Evolutionary conservation across 2,797 vertebrate species (phyloP).

Genomic region (Pantherophis vulpinus): DNA sequence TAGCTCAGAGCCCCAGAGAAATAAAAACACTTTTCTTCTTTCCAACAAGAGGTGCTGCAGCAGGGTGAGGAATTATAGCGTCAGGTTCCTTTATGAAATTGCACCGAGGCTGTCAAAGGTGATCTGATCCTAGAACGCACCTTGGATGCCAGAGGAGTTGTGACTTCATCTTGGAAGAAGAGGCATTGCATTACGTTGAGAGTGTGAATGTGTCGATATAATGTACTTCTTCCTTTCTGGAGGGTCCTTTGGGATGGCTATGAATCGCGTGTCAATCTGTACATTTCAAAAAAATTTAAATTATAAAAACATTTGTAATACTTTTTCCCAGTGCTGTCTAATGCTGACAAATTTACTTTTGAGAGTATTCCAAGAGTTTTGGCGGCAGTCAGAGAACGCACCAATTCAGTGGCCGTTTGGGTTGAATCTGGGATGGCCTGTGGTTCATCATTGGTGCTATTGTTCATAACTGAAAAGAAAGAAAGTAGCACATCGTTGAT

Average conservation of each 20-base stretch:
- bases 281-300: not conserved
- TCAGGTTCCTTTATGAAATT: not conserved
- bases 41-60: not conserved
- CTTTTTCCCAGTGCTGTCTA: not conserved
- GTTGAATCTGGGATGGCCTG: not conserved
- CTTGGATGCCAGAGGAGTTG: not conserved
- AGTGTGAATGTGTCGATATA: not conserved
- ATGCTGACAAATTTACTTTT: not conserved
- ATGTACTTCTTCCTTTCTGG: not conserved
- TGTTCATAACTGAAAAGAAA: not conserved
- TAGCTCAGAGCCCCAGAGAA: too few species aligned
- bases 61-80: not conserved
- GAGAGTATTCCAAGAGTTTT: not conserved
- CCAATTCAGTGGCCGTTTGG: not conserved
- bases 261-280: not conserved
- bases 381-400: not conserved
- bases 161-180: not conserved
- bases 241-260: not conserved
- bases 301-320: constrained; percentile 10
- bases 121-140: not conserved
- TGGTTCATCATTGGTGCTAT: not conserved
- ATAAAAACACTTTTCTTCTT: not conserved
- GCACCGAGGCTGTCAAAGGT: not conserved
- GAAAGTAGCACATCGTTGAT: not conserved
- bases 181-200: not conserved